Evolutionary conservation across 1,140 invertebrate genomes (phyloP).

Genomic region (Drosophila sp.): DNA sequence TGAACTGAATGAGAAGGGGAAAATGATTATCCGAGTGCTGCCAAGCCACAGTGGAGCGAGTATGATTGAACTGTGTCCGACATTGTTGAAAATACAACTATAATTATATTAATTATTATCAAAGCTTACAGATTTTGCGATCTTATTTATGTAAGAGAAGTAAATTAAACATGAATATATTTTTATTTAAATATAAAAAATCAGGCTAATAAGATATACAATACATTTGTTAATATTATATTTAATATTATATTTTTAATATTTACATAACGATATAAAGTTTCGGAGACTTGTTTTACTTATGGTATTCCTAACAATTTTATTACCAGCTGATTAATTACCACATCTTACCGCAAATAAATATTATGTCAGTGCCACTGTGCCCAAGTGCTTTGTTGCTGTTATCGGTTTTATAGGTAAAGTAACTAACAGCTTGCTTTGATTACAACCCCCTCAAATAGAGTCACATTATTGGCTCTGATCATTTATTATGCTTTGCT

Average conservation of each 20-base stretch:
- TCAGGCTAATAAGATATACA: too few species aligned
- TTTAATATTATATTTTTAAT: too few species aligned
- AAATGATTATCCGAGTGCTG: constrained; percentile 35
- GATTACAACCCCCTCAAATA: constrained; percentile 48
- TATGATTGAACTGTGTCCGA: neutral
- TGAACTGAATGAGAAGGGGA: constrained; percentile 49
- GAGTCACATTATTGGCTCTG: constrained; percentile 29
- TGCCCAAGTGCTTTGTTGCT: neutral
- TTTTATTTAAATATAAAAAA: too few species aligned
- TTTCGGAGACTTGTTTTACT: neutral
- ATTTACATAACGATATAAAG: too few species aligned
- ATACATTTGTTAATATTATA: too few species aligned
- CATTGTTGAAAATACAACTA: too few species aligned
- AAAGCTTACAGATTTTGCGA: too few species aligned
- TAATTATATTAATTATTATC: too few species aligned
- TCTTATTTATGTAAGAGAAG: too few species aligned
- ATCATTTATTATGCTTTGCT: constrained; percentile 65
- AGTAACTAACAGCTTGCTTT: constrained; percentile 51
- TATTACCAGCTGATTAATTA: neutral
- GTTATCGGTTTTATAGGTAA: constrained; percentile 32
- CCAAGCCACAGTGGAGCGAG: constrained; percentile 14
- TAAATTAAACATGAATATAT: too few species aligned
- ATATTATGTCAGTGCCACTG: neutral
- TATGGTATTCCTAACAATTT: too few species aligned
- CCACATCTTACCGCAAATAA: neutral